Percentiles rank a stretch among this genome's conserved stretches.
These are phyloP conservation scores for Hermatobates lingyangjiaoensis DNA, from an alignment of 1,140 invertebrate genomes.

Conservation along the genomic window DNA sequence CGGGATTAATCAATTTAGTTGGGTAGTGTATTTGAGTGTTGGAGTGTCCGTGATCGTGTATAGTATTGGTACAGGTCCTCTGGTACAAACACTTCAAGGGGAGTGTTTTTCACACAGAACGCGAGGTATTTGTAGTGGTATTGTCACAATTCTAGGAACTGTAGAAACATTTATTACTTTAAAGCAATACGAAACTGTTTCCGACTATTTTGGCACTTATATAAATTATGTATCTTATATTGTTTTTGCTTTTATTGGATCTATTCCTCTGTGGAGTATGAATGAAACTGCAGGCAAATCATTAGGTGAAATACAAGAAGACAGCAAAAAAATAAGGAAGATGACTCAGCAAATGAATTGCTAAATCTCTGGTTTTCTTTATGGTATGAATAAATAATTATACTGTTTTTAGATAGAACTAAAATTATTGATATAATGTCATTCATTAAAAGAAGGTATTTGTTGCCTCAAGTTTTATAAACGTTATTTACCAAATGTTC, in stretches of 20 bases:
- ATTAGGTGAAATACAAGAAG: constrained; percentile 35
- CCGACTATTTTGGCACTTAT: constrained; percentile 28
- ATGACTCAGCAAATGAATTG: too few relatives aligned
- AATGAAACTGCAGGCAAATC: constrained; percentile 69
- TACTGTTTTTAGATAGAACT: too few relatives aligned
- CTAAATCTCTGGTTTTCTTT: too few relatives aligned
- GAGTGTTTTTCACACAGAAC: constrained; percentile 29
- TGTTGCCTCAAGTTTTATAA: too few relatives aligned
- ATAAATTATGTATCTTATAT: constrained; percentile 36
- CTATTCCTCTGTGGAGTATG: constrained; percentile 34
- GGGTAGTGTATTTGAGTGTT: constrained; percentile 22
- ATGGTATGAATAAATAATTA: too few relatives aligned
- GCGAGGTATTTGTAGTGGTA: constrained; percentile 25
- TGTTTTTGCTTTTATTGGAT: constrained; percentile 30
- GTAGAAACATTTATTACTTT: constrained; percentile 22
- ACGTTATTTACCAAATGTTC: too few relatives aligned
- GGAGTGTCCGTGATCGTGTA: constrained; percentile 24
- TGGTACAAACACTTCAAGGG: constrained; percentile 25
- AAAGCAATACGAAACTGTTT: constrained; percentile 26
- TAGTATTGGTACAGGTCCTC: constrained; percentile 25
- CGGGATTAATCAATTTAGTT: constrained; percentile 12
- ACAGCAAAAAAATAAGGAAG: constrained; percentile 13
- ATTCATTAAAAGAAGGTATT: too few relatives aligned
- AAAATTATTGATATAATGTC: too few relatives aligned
- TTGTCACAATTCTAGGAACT: constrained; percentile 25